phyloP scores from a whole-genome alignment of 2,797 vertebrate genomes.

The Darevskia nairensis region DNA sequence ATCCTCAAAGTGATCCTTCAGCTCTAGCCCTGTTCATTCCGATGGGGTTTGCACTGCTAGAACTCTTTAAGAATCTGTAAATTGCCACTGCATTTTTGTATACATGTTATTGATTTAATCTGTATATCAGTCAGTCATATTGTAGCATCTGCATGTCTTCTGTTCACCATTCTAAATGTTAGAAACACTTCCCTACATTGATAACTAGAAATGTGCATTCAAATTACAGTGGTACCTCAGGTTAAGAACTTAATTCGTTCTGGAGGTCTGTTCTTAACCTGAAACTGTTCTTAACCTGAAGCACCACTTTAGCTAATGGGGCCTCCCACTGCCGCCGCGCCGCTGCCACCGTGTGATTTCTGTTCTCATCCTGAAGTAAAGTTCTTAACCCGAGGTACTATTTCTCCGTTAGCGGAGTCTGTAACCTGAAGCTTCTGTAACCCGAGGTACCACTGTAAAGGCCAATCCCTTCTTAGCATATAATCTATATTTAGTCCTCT shows the following conservation, averaged over 20 bases:
- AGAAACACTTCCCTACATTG: slow-evolving; percentile 47
- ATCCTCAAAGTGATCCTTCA: slow-evolving; percentile 75
- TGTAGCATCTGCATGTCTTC: slow-evolving; percentile 56
- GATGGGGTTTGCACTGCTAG: slow-evolving; percentile 28
- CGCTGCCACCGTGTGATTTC: too few relatives aligned
- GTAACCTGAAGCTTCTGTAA: too few relatives aligned
- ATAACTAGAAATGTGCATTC: slow-evolving; percentile 59
- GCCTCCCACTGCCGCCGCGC: too few relatives aligned
- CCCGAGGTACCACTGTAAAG: background rate
- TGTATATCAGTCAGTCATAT: slow-evolving; percentile 64
- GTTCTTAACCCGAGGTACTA: too few relatives aligned
- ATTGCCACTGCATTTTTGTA: slow-evolving; percentile 61
- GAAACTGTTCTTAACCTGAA: too few relatives aligned
- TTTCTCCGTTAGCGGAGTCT: too few relatives aligned
- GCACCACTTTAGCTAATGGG: too few relatives aligned
- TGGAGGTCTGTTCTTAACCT: too few relatives aligned
- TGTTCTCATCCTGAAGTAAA: too few relatives aligned
- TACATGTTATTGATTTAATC: slow-evolving; percentile 60
- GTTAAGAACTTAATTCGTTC: too few relatives aligned
- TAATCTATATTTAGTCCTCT: slow-evolving; percentile 2
- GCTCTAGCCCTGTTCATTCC: slow-evolving; percentile 63
- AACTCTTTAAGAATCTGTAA: slow-evolving; percentile 52
- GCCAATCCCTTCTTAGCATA: background rate
- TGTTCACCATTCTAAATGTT: slow-evolving; percentile 45
- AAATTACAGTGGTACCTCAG: background rate